Conservation (phyloP, 2,113 vertebrate species). For the Melanotaenia duboulayi region DNA sequence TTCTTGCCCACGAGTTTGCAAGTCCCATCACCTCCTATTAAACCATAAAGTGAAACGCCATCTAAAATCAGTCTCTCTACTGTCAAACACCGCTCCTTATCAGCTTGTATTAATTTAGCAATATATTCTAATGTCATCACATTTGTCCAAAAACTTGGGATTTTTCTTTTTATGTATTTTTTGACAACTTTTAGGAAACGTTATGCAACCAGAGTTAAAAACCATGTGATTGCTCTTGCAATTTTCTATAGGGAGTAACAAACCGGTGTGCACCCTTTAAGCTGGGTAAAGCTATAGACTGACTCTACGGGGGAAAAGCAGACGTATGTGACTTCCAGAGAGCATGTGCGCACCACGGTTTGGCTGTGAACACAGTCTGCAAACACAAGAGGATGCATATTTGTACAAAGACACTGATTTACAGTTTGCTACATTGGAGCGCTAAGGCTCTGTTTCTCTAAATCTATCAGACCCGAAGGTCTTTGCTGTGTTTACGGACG, state of each 20-base stretch:
- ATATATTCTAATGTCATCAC: not conserved
- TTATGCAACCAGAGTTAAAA: not conserved
- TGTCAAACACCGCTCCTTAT: not conserved
- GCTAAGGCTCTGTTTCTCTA: not conserved
- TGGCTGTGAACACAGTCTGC: constrained; percentile 1
- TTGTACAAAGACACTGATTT: constrained; percentile 14
- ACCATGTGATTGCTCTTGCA: no score
- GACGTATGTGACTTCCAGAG: not conserved
- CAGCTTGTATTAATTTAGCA: not conserved
- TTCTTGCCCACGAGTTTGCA: constrained; percentile 30
- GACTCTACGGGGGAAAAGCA: no score
- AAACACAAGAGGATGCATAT: constrained; percentile 1
- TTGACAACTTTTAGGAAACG: not conserved
- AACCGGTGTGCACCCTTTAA: no score
- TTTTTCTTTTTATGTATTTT: not conserved
- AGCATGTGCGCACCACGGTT: not conserved
- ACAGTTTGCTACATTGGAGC: constrained; percentile 1
- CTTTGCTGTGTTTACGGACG: constrained; percentile 12
- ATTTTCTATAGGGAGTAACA: no score
- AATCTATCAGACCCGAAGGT: constrained; percentile 1
- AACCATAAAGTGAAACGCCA: constrained; percentile 1
- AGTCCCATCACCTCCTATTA: constrained; percentile 28
- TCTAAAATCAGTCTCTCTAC: not conserved
- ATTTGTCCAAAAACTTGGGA: no score
- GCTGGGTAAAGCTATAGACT: no score